Percentiles rank a stretch among this genome's conserved stretches.
Evolutionary conservation across 2,797 vertebrate genomes (phyloP).

Genomic region (Spondyliosoma cantharus): DNA sequence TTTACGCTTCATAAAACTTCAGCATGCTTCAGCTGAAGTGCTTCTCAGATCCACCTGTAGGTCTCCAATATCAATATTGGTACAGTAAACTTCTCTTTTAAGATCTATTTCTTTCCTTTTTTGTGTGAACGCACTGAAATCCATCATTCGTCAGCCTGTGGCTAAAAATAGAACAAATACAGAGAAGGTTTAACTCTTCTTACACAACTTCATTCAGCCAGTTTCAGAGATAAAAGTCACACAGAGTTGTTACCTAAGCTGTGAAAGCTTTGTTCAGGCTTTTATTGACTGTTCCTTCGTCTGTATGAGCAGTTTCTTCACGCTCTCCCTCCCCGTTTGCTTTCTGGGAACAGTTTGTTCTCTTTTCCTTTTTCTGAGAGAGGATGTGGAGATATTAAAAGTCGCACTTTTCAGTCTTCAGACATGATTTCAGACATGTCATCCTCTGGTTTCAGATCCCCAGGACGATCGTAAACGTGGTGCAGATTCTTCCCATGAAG

Average conservation of each 20-base stretch:
- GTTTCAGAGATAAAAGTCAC: background rate
- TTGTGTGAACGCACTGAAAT: too few species aligned
- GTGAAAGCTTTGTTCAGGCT: background rate
- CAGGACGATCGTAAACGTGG: slow-evolving; percentile 79
- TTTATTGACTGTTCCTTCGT: background rate
- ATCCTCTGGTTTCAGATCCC: slow-evolving; percentile 68
- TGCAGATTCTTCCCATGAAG: slow-evolving; percentile 75
- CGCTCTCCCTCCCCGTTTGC: background rate
- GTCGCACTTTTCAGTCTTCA: background rate
- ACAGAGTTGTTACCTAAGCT: background rate
- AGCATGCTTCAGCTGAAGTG: background rate
- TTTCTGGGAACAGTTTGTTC: slow-evolving; percentile 10
- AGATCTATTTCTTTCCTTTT: too few species aligned
- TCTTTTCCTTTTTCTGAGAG: background rate
- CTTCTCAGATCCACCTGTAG: too few species aligned
- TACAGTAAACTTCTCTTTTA: too few species aligned
- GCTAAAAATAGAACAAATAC: slow-evolving; percentile 18
- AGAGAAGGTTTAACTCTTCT: background rate
- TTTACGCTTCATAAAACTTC: background rate
- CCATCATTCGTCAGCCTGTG: too few species aligned
- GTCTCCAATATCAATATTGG: too few species aligned
- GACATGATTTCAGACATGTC: too few species aligned
- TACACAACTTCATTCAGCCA: background rate
- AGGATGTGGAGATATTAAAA: background rate
- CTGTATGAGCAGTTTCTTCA: slow-evolving; percentile 17